Evolutionary conservation across 2,888 invertebrate genomes (phyloP).

Genomic region (Diadromus collaris): DNA sequence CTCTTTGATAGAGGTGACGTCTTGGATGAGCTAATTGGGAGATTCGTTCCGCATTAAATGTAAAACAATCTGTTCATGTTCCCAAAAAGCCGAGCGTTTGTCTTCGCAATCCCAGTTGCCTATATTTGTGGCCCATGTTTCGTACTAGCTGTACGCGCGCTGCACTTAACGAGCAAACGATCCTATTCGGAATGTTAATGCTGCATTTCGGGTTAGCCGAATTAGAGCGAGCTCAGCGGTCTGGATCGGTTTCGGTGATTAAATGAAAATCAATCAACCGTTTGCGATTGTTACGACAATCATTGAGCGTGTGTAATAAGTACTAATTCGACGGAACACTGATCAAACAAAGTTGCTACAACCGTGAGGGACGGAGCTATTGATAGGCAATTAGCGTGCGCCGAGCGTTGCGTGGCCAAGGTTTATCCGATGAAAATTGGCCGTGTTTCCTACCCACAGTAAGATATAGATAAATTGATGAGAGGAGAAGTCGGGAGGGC

Average conservation of each 20-base stretch:
- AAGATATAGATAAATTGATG: not conserved
- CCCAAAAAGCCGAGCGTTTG: too few species aligned
- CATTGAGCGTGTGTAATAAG: slow-evolving; percentile 32
- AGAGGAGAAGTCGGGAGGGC: not conserved
- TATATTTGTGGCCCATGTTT: not conserved
- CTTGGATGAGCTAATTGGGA: too few species aligned
- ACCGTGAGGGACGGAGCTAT: not conserved
- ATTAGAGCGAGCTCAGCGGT: not conserved
- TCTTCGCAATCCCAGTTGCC: not conserved
- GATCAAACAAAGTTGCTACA: not conserved
- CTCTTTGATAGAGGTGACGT: too few species aligned
- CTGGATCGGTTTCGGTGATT: slow-evolving; percentile 7
- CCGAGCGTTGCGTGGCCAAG: not conserved
- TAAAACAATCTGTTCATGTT: too few species aligned
- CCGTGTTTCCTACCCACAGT: not conserved
- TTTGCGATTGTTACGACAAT: slow-evolving; percentile 12
- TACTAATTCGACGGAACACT: slow-evolving; percentile 8
- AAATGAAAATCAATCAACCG: slow-evolving; percentile 33
- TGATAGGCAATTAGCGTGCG: not conserved
- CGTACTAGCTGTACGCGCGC: not conserved
- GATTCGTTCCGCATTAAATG: too few species aligned
- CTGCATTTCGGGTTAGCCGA: not conserved
- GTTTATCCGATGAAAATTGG: not conserved
- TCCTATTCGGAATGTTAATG: slow-evolving; percentile 1
- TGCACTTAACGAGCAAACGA: not conserved